phyloP scores from a whole-genome alignment of 2,888 invertebrate genomes.

The Tromatobia lineatoria region DNA sequence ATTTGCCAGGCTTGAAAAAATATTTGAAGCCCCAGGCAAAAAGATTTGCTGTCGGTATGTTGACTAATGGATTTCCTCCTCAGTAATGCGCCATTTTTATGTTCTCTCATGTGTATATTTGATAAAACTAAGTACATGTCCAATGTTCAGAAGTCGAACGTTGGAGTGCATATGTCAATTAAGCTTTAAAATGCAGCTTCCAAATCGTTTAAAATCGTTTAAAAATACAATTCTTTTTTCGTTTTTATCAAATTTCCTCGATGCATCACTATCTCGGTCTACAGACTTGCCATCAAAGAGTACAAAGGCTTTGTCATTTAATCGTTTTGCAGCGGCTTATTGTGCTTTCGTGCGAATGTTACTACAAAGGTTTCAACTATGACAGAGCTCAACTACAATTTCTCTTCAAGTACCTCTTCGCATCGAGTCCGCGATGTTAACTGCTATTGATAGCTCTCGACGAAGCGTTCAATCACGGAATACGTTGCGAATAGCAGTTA shows the following conservation, averaged over 20 bases:
- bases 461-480: slow-evolving; percentile 48
- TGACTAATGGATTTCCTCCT: no score
- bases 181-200: no score
- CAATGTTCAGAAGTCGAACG: no score
- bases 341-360: background rate
- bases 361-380: background rate
- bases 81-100: no score
- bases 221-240: no score
- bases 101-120: no score
- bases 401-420: slow-evolving; percentile 3
- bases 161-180: no score
- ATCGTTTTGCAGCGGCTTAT: background rate
- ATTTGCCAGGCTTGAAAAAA: no score
- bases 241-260: background rate
- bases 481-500: slow-evolving; percentile 40
- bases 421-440: slow-evolving; percentile 27
- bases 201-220: no score
- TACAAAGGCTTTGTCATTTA: background rate
- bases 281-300: background rate
- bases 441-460: slow-evolving; percentile 51
- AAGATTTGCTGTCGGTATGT: no score
- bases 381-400: background rate
- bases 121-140: no score
- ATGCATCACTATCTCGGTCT: background rate
- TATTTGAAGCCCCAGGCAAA: no score